These are phyloP conservation scores for Burhinus bistriatus DNA, from an alignment of 2,113 vertebrate species.

Conservation along the genomic window DNA sequence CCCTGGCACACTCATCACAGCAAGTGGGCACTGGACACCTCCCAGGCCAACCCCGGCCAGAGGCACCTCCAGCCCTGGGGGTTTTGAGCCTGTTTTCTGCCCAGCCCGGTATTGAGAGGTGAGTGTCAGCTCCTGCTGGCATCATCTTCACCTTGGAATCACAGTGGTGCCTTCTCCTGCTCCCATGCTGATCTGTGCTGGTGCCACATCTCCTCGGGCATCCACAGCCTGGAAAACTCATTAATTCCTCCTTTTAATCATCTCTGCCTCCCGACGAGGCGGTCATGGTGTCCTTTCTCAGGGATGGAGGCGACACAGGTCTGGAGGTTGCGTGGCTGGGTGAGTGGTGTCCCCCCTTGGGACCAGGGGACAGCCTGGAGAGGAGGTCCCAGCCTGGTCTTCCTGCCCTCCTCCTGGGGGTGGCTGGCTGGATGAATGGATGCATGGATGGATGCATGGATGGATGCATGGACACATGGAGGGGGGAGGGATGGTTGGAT, in stretches of 20 bases:
- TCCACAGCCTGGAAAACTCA: neutral
- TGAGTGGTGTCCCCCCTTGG: neutral
- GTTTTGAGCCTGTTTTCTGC: neutral
- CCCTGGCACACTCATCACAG: neutral
- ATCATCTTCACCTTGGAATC: neutral
- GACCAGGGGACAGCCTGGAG: too few relatives aligned
- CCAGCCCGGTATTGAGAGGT: neutral
- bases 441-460: neutral
- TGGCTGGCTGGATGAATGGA: neutral
- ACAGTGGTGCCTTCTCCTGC: neutral
- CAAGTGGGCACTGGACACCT: neutral
- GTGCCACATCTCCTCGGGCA: neutral
- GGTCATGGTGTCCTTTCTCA: neutral
- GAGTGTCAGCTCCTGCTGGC: neutral
- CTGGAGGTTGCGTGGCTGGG: neutral
- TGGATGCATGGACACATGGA: neutral
- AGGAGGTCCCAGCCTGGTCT: neutral
- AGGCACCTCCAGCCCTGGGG: too few relatives aligned
- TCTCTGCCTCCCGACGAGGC: neutral
- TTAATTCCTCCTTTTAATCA: neutral
- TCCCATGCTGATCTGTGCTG: neutral
- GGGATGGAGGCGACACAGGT: neutral
- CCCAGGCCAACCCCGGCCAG: neutral
- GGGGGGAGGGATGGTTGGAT: neutral
- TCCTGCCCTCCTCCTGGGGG: neutral